Evolutionary conservation across 1,140 invertebrate genomes (phyloP), one percentile per base, ranked within the genome.

Genomic region (Drosophila saltans): DNA sequence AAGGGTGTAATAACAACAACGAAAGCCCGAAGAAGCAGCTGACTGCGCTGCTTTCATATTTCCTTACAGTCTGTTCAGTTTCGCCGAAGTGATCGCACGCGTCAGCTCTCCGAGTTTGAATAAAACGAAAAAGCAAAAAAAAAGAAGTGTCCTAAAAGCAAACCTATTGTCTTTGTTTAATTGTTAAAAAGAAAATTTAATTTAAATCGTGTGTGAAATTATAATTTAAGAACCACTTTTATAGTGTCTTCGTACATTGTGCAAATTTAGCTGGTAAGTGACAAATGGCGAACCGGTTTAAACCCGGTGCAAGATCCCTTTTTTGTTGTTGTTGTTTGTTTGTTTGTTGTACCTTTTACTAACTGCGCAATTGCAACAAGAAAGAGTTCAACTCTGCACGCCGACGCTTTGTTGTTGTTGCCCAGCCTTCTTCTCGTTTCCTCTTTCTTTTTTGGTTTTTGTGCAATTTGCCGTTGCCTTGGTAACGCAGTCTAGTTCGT

Each of bases 1-100:
- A 4, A 26, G 59, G 33, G 45, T 48, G 45, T 24, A 24, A 48
- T 24, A 48, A 9, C 16, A 67, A 66, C 48, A 66, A 69, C 61
- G 72, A 63, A 56, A 45, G 6, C 7, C 21, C 16, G 45, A 16
- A 48, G 45, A 2, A 65, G 64, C 71, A 83, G 76, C 76, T 73
- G 69, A 48, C 59, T 40, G 66, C 66, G 26, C 28, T 11, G 70
- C 58, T 43, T 65, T 61, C 41, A 71, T 36, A 67, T 75, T 74
- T 74, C 72, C 72, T 75, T 56, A 55, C 80, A 83, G 74, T 83
- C 66, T 69, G 66, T 60, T 63, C 59, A 56, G 63, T 69, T 72
- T 33, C 66, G 48, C 55, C 63, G 72, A 62, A 59, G 67, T 76
- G 80, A 83, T 83, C 80, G 30, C 58, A 30, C 28, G 55, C 69